phyloP scores from a whole-genome alignment of 2,888 invertebrate genomes.

The Caradrina clavipalpis region DNA sequence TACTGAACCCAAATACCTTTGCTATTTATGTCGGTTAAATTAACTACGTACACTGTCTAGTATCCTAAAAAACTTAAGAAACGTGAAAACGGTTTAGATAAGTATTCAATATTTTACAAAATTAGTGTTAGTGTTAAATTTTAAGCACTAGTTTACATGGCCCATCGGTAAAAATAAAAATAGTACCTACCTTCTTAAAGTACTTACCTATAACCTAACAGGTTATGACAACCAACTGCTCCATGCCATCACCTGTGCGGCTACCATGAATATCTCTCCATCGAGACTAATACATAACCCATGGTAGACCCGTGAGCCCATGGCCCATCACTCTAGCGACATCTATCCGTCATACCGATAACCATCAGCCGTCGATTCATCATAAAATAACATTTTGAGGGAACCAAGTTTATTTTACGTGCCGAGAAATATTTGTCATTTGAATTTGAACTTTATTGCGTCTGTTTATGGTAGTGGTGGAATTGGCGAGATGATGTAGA shows the following conservation, averaged over 20 bases:
- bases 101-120: no score
- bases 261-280: conserved; percentile 60
- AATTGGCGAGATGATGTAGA: not conserved
- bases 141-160: not conserved
- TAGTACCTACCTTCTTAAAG: no score
- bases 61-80: no score
- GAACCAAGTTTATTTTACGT: conserved; percentile 43
- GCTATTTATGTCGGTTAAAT: not conserved
- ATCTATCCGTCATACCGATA: conserved; percentile 73
- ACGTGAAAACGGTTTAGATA: no score
- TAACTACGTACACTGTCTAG: not conserved
- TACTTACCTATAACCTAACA: not conserved
- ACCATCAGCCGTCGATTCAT: conserved; percentile 67
- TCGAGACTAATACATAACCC: conserved; percentile 49
- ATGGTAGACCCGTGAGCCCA: conserved; percentile 16
- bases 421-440: not conserved
- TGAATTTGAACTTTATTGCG: conserved; percentile 12
- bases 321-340: conserved; percentile 64
- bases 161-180: not conserved
- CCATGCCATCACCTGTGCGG: conserved; percentile 37
- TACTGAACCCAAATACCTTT: not conserved
- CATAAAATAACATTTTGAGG: conserved; percentile 57
- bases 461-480: not conserved
- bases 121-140: no score
- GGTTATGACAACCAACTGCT: conserved; percentile 46